Percentiles rank a stretch among this genome's conserved stretches.
Evolutionary conservation across 2,797 vertebrate species (phyloP).

Genomic region (Alexandromys oeconomus): DNA sequence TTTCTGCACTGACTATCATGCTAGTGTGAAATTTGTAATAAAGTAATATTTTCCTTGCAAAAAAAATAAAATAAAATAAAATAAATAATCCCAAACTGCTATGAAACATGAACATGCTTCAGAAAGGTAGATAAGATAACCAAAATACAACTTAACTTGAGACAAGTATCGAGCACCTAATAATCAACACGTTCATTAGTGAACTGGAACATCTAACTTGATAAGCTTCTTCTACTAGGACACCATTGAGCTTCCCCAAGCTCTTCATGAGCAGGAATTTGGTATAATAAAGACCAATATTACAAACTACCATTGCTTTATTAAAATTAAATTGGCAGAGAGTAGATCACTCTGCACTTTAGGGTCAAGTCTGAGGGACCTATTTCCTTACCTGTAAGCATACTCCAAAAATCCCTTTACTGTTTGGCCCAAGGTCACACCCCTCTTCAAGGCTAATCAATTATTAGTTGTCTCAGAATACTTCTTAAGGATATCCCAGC

Average conservation of each 20-base stretch:
- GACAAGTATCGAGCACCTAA: not conserved
- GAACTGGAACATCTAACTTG: not conserved
- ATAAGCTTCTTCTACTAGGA: not conserved
- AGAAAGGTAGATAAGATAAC: not conserved
- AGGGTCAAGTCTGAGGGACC: not conserved
- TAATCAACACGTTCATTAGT: not conserved
- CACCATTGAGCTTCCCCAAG: not conserved
- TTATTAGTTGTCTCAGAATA: not conserved
- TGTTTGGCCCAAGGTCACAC: not conserved
- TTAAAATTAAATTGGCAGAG: not conserved
- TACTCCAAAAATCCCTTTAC: not conserved
- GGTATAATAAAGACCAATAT: not conserved
- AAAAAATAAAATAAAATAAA: too few species aligned
- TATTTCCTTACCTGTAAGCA: not conserved
- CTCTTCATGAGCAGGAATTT: not conserved
- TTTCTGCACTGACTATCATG: too few species aligned
- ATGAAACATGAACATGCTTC: not conserved
- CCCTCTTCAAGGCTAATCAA: not conserved
- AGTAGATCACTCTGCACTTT: not conserved
- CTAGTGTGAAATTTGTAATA: too few species aligned
- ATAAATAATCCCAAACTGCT: slow-evolving; percentile 30
- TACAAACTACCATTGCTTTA: not conserved
- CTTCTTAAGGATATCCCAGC: not conserved
- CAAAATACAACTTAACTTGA: not conserved
- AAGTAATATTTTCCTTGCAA: too few species aligned